Conservation (phyloP, 2,797 vertebrate genomes). For the Bryconaethiops microstoma region DNA sequence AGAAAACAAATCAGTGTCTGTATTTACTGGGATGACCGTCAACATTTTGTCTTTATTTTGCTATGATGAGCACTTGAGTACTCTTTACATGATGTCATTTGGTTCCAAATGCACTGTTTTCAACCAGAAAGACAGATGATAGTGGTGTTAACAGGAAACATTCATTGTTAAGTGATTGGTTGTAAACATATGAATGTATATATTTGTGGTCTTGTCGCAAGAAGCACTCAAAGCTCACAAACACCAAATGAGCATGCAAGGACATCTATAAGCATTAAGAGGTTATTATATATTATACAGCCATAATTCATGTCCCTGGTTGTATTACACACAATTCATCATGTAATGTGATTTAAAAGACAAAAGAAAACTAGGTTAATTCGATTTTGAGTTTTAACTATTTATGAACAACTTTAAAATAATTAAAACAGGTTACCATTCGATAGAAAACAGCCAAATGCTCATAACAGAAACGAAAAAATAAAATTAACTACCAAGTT, state of each 20-base stretch:
- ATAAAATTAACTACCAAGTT: neutral
- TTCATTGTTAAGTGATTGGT: neutral
- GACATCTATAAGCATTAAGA: no score
- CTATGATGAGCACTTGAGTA: neutral
- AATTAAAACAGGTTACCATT: no score
- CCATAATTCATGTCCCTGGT: no score
- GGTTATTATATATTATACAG: no score
- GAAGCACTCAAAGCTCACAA: neutral
- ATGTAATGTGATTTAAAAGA: no score
- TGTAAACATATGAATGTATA: no score
- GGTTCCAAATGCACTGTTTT: neutral
- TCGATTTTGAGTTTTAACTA: no score
- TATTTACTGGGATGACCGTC: neutral
- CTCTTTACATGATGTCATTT: neutral
- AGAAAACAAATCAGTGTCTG: neutral
- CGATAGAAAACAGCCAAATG: no score
- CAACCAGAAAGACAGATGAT: neutral
- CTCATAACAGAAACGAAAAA: neutral
- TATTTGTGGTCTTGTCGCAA: neutral
- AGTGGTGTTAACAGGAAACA: neutral
- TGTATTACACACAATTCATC: no score
- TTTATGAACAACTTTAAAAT: no score
- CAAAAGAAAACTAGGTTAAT: no score
- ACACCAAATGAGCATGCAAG: no score
- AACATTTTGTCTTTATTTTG: neutral